Conservation (phyloP, 1,140 invertebrate species). For the Drosophila trapezifrons region DNA sequence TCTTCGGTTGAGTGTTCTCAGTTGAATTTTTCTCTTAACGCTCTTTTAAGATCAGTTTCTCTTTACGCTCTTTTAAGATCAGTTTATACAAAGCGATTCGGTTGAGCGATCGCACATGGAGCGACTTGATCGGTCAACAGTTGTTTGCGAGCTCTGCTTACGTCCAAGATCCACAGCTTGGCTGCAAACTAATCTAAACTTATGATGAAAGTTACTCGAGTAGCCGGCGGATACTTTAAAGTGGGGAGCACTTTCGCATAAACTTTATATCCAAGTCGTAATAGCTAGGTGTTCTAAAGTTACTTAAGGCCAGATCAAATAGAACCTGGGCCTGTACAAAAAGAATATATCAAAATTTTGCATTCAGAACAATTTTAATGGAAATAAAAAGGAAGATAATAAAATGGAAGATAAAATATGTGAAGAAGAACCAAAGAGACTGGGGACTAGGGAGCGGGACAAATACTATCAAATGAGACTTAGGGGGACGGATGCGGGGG, state of each 20-base stretch:
- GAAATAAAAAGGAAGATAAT: conserved; percentile 34
- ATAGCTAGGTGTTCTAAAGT: conserved; percentile 29
- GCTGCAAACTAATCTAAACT: conserved; percentile 6
- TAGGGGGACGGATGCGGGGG: conserved; percentile 4
- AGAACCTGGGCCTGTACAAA: conserved; percentile 19
- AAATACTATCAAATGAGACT: conserved; percentile 27
- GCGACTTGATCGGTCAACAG: not conserved
- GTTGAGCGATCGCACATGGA: no score
- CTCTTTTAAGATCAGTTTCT: not conserved
- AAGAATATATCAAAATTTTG: conserved; percentile 61
- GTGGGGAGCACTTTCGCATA: conserved; percentile 7
- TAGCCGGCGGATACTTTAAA: not conserved
- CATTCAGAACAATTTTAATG: conserved; percentile 84
- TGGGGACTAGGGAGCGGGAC: conserved; percentile 7
- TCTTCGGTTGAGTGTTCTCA: no score
- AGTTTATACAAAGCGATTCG: not conserved
- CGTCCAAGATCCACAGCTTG: not conserved
- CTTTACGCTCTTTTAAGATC: not conserved
- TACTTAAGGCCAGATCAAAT: conserved; percentile 26
- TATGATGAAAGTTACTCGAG: not conserved
- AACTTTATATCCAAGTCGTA: conserved; percentile 26
- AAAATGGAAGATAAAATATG: conserved; percentile 54
- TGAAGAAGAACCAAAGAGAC: conserved; percentile 48
- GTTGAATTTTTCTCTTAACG: not conserved
- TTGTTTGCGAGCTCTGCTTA: not conserved